Evolutionary conservation across 2,797 vertebrate genomes (phyloP).

Genomic region (Falco concolor): DNA sequence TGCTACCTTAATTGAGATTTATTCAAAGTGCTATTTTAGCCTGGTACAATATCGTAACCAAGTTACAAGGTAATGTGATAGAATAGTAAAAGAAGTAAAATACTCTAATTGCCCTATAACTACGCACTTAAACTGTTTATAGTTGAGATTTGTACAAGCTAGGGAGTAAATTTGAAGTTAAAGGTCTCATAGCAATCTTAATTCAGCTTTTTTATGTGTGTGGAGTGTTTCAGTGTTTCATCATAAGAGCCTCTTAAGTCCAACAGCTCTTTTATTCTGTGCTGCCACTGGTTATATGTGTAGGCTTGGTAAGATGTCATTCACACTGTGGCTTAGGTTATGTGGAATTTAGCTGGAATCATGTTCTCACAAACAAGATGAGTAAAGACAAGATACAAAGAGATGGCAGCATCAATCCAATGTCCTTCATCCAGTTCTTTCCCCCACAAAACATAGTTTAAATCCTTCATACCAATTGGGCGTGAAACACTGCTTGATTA

Average conservation of each 20-base stretch:
- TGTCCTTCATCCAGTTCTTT: background rate
- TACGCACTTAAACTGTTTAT: background rate
- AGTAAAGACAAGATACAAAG: background rate
- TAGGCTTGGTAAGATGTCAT: background rate
- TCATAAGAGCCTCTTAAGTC: background rate
- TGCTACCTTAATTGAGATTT: slow-evolving; percentile 11
- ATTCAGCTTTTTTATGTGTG: background rate
- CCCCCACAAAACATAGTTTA: background rate
- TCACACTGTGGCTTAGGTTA: background rate
- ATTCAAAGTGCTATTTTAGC: background rate
- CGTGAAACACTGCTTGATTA: background rate
- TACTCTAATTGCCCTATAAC: slow-evolving; percentile 17
- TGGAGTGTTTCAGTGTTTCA: background rate
- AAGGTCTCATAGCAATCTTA: background rate
- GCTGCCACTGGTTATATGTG: background rate
- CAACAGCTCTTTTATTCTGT: background rate
- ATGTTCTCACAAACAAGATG: background rate
- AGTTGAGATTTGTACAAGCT: background rate
- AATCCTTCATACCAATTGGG: background rate
- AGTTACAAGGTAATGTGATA: slow-evolving; percentile 7
- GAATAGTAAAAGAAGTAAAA: slow-evolving; percentile 13
- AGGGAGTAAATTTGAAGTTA: background rate
- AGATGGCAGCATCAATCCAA: background rate
- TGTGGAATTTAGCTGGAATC: background rate
- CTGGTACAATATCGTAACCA: background rate